Evolutionary conservation across 2,797 vertebrate genomes (phyloP).

Genomic region (Enteromius radiatus): DNA sequence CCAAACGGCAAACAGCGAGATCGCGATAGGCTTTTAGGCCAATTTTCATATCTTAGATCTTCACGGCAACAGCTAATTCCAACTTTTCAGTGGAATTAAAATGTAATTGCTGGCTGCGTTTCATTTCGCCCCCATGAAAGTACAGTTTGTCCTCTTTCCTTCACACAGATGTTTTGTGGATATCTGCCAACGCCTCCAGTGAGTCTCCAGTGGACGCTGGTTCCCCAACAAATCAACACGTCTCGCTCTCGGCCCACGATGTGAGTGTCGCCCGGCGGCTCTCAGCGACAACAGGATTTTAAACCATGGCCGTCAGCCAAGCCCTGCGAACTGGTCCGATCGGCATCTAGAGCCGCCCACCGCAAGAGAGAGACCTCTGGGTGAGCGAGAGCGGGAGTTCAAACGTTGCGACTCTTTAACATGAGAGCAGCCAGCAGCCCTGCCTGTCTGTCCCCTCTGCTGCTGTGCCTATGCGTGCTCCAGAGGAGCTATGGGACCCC

Average conservation of each 20-base stretch:
- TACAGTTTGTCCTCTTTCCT: conserved; percentile 34
- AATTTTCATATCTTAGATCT: conserved; percentile 29
- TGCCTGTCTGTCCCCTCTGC: conserved; percentile 83
- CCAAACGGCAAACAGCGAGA: conserved; percentile 41
- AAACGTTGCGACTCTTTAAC: conserved; percentile 75
- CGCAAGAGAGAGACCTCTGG: conserved; percentile 40
- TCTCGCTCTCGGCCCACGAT: conserved; percentile 39
- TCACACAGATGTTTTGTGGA: conserved; percentile 55
- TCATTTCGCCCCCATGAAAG: conserved; percentile 19
- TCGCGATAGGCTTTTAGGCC: conserved; percentile 38
- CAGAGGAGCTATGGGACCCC: conserved; percentile 83
- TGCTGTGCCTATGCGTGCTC: conserved; percentile 87
- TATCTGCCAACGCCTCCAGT: conserved; percentile 58
- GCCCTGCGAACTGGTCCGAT: conserved; percentile 75
- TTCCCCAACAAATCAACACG: conserved; percentile 63
- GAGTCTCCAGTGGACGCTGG: conserved; percentile 55
- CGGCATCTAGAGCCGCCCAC: conserved; percentile 55
- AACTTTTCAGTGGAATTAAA: conserved; percentile 9
- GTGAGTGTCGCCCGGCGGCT: conserved; percentile 39
- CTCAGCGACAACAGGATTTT: conserved; percentile 55
- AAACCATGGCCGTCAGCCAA: conserved; percentile 78
- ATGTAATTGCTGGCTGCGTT: conserved; percentile 4
- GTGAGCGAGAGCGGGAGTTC: conserved; percentile 54
- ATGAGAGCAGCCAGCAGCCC: conserved; percentile 86
- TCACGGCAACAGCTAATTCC: neutral